Percentiles rank a stretch among this genome's conserved stretches.
phyloP scores from a whole-genome alignment of 2,797 vertebrate species.

The Trematomus bernacchii region DNA sequence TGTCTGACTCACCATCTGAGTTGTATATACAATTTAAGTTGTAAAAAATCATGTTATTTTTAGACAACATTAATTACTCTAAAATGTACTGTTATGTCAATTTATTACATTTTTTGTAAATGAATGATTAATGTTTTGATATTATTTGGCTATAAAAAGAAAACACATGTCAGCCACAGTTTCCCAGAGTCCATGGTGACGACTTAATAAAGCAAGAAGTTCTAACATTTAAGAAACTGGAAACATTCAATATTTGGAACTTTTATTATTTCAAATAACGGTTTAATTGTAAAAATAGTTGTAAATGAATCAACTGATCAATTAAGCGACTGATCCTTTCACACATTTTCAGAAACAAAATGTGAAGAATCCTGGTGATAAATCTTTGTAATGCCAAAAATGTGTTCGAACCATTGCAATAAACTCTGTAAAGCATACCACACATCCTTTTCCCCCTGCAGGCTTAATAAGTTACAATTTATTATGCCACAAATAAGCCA shows the following conservation, averaged over 20 bases:
- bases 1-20: not conserved
- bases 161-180: not conserved
- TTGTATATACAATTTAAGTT: not conserved
- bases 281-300: not conserved
- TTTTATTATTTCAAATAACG: not conserved
- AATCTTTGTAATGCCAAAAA: not conserved
- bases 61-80: not conserved
- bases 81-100: not conserved
- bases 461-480: constrained; percentile 16
- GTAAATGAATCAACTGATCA: not conserved
- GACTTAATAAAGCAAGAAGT: not conserved
- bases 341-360: not conserved
- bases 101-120: not conserved
- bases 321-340: not conserved
- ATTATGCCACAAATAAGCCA: constrained; percentile 10
- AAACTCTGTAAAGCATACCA: not conserved
- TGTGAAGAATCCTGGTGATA: not conserved
- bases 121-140: not conserved
- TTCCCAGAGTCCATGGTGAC: not conserved
- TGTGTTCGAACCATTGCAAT: not conserved
- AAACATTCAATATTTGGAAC: not conserved
- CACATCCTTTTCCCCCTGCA: no score
- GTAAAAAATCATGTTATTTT: not conserved
- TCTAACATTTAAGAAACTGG: not conserved
- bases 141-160: not conserved